Evolutionary conservation across 2,113 vertebrate genomes (phyloP).

Genomic region (Hyperoodon ampullatus): DNA sequence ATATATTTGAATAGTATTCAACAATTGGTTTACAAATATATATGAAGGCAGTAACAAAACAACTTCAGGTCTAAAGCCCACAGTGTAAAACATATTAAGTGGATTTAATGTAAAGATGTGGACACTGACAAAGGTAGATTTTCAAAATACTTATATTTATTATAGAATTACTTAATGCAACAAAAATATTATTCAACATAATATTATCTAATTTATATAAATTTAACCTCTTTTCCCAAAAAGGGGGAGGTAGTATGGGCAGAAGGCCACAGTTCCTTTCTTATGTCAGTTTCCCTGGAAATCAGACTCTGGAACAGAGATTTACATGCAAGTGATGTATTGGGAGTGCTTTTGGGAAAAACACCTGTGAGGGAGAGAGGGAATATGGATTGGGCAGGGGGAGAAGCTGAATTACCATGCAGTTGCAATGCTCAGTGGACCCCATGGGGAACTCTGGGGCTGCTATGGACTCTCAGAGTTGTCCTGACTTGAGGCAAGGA

Average conservation of each 20-base stretch:
- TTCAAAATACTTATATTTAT: not conserved
- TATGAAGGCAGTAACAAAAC: not conserved
- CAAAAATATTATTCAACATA: not conserved
- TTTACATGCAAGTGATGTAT: not conserved
- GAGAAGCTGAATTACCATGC: not conserved
- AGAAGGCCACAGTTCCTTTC: not conserved
- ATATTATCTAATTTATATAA: not conserved
- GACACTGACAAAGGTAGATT: not conserved
- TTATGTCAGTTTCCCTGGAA: not conserved
- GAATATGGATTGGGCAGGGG: not conserved
- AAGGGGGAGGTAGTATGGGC: not conserved
- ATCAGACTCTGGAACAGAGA: not conserved
- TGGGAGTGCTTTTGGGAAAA: not conserved
- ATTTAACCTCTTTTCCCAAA: not conserved
- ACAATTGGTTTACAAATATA: not conserved
- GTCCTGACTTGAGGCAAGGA: not conserved
- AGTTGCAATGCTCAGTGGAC: not conserved
- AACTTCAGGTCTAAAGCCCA: not conserved
- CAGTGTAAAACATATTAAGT: not conserved
- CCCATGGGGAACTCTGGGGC: not conserved
- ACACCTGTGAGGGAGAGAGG: not conserved
- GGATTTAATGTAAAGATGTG: not conserved
- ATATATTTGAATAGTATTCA: not conserved
- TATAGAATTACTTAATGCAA: not conserved
- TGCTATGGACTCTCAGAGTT: not conserved